These are phyloP conservation scores for Actinostola sp. DNA, from an alignment of 92 coral and sea anemone genomes.

Conservation along the genomic window DNA sequence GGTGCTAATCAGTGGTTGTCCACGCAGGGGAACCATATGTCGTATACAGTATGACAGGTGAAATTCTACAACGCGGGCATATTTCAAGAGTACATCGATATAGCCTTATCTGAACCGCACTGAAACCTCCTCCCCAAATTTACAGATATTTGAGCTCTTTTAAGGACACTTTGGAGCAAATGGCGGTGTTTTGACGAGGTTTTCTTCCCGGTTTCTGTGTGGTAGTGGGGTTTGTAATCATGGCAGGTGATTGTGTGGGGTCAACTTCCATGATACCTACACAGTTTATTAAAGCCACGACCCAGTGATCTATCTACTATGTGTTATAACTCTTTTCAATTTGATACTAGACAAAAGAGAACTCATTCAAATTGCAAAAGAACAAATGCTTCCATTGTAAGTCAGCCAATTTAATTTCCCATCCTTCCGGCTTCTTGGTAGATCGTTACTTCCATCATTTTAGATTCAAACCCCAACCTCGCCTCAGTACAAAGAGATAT, in stretches of 20 bases:
- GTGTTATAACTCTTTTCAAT: constrained; percentile 45
- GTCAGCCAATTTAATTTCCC: constrained; percentile 12
- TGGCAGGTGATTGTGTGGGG: constrained; percentile 58
- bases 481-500: constrained; percentile 17
- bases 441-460: not conserved
- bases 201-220: constrained; percentile 10
- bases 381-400: constrained; percentile 56
- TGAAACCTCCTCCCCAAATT: not conserved
- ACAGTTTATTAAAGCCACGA: constrained; percentile 40
- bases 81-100: not conserved
- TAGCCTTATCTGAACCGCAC: not conserved
- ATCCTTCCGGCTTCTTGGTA: not conserved
- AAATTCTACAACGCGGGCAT: constrained; percentile 6
- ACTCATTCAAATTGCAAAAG: constrained; percentile 41
- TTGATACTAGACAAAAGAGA: constrained; percentile 57
- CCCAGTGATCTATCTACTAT: constrained; percentile 52
- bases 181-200: not conserved
- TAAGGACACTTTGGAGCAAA: not conserved
- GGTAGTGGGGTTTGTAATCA: not conserved
- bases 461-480: not conserved
- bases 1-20: constrained; percentile 72
- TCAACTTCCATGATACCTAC: constrained; percentile 46
- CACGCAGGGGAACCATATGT: constrained; percentile 67
- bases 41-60: constrained; percentile 69
- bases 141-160: not conserved